Conservation (phyloP, 35 echinoderm and acorn worm species). For the Apostichopus californicus region DNA sequence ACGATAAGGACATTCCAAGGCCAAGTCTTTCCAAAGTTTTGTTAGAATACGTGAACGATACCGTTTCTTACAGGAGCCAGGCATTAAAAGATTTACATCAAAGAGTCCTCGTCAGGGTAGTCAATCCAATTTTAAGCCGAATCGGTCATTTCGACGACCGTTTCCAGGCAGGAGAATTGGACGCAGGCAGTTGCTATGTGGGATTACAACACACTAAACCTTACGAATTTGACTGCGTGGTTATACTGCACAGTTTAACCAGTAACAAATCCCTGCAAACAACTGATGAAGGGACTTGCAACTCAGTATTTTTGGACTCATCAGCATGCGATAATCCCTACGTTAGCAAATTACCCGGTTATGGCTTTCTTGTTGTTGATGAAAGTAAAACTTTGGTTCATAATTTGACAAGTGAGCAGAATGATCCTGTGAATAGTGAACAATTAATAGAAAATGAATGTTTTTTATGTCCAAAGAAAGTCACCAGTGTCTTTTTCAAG, state of each 20-base stretch:
- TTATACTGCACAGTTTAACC: conserved; percentile 28
- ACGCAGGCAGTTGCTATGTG: conserved; percentile 62
- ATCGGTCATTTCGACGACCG: conserved; percentile 64
- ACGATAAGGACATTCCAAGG: background rate
- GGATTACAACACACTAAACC: conserved; percentile 25
- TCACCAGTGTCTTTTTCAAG: conserved; percentile 26
- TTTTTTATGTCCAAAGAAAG: conserved; percentile 50
- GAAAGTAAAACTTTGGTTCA: conserved; percentile 36
- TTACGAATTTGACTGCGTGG: conserved; percentile 47
- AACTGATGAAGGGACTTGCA: background rate
- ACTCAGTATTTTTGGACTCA: conserved; percentile 56
- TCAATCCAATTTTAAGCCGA: conserved; percentile 60
- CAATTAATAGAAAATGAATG: background rate
- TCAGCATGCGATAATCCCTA: conserved; percentile 66
- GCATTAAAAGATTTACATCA: background rate
- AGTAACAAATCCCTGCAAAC: conserved; percentile 15
- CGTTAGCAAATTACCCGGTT: conserved; percentile 41
- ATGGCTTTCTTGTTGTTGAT: conserved; percentile 57
- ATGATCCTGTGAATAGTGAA: conserved; percentile 37
- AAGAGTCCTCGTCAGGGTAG: conserved; percentile 29
- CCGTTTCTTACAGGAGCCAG: background rate
- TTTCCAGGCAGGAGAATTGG: conserved; percentile 36
- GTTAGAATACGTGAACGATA: background rate
- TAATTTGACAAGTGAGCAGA: conserved; percentile 29
- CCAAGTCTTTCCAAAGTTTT: conserved; percentile 49